Evolutionary conservation across 2,113 vertebrate species (phyloP), one percentile per base, ranked within the genome.

Genomic region (Hylia prasina): DNA sequence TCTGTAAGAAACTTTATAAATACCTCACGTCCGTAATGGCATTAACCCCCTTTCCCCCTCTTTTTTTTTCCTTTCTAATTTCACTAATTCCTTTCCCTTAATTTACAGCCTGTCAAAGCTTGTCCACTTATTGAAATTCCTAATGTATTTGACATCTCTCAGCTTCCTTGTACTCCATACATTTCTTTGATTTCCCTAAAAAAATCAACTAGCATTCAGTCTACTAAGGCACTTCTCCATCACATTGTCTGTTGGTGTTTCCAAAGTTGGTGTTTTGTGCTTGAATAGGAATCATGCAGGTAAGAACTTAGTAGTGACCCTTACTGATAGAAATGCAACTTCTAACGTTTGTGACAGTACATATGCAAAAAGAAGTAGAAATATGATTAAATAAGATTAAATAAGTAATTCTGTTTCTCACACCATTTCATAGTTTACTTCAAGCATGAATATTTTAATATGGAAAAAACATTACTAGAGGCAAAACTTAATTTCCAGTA

Each of bases 391-490:
- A 72, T 65, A 48, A 66, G 6, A 90, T 20, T 51, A 56, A 82
- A 66, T 61, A 53, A 58, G 56, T 56, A 44, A 93, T 50, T 76
- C 14, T 64, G 21, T 47, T 58, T 78, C 65, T 69, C 42, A 54
- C 11, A 50, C 8, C 5, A 28, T 39, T 88, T 87, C 84, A 76
- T 87, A 94, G 37, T 48, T 77, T 53, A 71, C 51, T 91, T 89
- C 57, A 95, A 80, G 37, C 95, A 82, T 82, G 37, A 96, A 82
- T 82, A 94, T 91, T 94, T 48, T 44, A 93, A 75, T 37, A n/a
- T 17, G 25, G 35, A 27, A 42, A 86, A 92, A 96, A 81, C 31
- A 94, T 90, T 57, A 97, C 25, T 47, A 47, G 48, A 92, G 81
- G 73, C 20, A 97, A 87, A 65, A 65, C 9, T 35, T 75, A 35